These are phyloP conservation scores for Berghia stephanieae DNA, from an alignment of 1,140 invertebrate species.

Conservation along the genomic window DNA sequence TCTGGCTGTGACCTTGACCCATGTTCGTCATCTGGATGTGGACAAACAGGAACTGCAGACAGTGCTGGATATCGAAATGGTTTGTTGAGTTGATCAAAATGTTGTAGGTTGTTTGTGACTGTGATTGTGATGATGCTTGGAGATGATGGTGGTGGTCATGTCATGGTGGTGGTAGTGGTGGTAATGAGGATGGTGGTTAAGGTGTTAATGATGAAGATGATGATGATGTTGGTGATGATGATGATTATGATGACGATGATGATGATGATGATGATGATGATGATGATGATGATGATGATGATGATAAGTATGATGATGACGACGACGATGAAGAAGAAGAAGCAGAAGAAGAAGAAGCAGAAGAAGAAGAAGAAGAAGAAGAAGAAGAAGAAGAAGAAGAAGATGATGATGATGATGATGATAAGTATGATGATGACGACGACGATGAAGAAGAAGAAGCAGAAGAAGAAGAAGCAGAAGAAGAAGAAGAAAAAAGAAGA, in stretches of 20 bases:
- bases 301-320: too few relatives aligned
- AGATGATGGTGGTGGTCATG: neutral
- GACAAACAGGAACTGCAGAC: slow-evolving; percentile 38
- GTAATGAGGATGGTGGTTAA: neutral
- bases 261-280: neutral
- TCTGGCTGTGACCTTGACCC: slow-evolving; percentile 30
- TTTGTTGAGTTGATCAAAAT: slow-evolving; percentile 30
- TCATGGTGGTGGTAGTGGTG: neutral
- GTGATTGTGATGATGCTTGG: neutral
- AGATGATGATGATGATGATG: too few relatives aligned
- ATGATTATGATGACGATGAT: neutral
- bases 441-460: too few relatives aligned
- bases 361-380: too few relatives aligned
- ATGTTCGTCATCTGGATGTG: slow-evolving; percentile 40
- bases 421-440: too few relatives aligned
- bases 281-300: neutral
- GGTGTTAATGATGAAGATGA: neutral
- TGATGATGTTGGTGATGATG: neutral
- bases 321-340: too few relatives aligned
- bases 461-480: too few relatives aligned
- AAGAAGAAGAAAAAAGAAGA: neutral
- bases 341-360: too few relatives aligned
- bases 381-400: neutral
- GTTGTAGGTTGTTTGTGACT: too few relatives aligned
- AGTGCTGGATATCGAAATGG: slow-evolving; percentile 39